phyloP scores from a whole-genome alignment of 2,113 vertebrate genomes.

The Menura novaehollandiae region DNA sequence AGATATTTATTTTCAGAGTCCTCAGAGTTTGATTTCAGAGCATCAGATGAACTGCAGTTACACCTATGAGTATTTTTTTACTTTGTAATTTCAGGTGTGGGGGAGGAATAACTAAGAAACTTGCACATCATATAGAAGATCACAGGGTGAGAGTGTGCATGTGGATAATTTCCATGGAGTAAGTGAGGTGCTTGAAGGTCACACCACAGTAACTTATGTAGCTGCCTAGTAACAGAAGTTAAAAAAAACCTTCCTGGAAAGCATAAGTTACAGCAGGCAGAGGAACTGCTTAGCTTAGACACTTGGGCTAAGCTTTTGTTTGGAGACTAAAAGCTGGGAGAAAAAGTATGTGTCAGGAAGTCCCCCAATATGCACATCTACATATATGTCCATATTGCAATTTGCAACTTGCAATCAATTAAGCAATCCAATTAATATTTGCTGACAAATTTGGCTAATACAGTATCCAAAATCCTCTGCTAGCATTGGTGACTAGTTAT shows the following conservation, averaged over 20 bases:
- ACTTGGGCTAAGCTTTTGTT: neutral
- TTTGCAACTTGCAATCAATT: neutral
- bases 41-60: neutral
- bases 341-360: neutral
- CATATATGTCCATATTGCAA: neutral
- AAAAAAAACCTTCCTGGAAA: slow-evolving; percentile 26
- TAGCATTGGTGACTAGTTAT: neutral
- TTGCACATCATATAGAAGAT: neutral
- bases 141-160: neutral
- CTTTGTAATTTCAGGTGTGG: neutral
- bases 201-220: slow-evolving; percentile 15
- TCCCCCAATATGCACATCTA: neutral
- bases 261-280: neutral
- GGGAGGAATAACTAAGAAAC: neutral
- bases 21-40: neutral
- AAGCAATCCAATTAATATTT: neutral
- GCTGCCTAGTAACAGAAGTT: neutral
- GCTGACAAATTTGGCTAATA: neutral
- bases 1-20: neutral
- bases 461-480: neutral
- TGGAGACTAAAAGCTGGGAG: neutral
- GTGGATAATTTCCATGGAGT: slow-evolving; percentile 22
- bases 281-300: neutral
- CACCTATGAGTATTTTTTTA: neutral
- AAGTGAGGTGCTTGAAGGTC: slow-evolving; percentile 29